phyloP scores from a whole-genome alignment of 2,888 invertebrate genomes.

The Hedychridium roseum region DNA sequence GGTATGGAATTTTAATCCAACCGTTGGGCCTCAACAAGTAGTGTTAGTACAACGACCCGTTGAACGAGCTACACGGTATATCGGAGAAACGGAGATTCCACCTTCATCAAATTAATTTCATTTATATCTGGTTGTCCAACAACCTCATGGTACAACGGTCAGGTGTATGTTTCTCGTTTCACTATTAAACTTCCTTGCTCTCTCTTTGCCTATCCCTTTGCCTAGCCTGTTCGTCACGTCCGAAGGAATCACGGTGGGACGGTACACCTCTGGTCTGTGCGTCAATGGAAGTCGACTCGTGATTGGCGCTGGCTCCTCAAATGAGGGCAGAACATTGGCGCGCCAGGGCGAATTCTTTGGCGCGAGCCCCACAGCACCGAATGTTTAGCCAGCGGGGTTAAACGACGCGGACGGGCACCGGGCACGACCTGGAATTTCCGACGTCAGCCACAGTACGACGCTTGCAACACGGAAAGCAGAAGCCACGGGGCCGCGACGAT shows the following conservation, averaged over 20 bases:
- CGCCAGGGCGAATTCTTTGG: constrained; percentile 46
- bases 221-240: no score
- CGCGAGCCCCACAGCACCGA: constrained; percentile 28
- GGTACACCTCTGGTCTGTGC: no score
- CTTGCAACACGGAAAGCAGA: constrained; percentile 2
- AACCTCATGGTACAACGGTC: constrained; percentile 39
- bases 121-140: constrained; percentile 55
- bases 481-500: constrained; percentile 14
- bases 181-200: constrained; percentile 6
- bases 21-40: constrained; percentile 42
- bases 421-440: constrained; percentile 12
- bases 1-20: constrained; percentile 55
- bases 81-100: constrained; percentile 39
- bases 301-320: constrained; percentile 11
- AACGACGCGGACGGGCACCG: constrained; percentile 3
- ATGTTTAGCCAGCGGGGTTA: constrained; percentile 26
- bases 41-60: no score
- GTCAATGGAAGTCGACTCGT: no score
- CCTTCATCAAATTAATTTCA: constrained; percentile 60
- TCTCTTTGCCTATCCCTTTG: constrained; percentile 1
- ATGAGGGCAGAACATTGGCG: constrained; percentile 43
- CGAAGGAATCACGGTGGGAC: no score
- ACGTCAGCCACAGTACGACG: constrained; percentile 17
- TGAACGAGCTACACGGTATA: no score
- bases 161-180: constrained; percentile 17